Evolutionary conservation across 2,113 vertebrate species (phyloP).

Genomic region (Mustela lutreola): DNA sequence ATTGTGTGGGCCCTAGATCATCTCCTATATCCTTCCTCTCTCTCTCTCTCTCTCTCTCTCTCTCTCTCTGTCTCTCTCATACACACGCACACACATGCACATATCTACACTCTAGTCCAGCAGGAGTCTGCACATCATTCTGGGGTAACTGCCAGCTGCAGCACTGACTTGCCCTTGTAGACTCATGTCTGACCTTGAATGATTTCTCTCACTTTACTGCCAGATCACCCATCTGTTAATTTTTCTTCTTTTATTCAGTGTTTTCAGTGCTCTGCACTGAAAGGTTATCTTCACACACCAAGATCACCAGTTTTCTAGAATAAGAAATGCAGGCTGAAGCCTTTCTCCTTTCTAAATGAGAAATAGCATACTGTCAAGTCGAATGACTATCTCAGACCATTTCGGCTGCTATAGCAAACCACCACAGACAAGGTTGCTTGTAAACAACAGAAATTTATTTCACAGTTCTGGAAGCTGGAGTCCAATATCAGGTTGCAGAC

Average conservation of each 20-base stretch:
- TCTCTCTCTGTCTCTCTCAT: too few relatives aligned
- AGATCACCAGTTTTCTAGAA: neutral
- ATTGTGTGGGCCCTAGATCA: neutral
- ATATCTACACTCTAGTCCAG: neutral
- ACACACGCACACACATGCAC: neutral
- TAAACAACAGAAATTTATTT: neutral
- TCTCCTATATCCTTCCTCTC: neutral
- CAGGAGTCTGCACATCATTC: neutral
- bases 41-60: too few relatives aligned
- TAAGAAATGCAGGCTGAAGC: neutral
- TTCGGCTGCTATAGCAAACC: neutral
- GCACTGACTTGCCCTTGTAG: neutral
- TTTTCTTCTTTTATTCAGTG: neutral
- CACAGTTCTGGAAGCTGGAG: neutral
- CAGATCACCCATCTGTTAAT: neutral
- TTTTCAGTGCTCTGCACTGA: neutral
- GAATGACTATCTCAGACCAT: neutral
- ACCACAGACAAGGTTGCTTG: neutral
- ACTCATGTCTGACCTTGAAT: neutral
- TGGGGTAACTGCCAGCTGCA: too few relatives aligned
- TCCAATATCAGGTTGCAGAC: neutral
- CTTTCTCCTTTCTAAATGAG: neutral
- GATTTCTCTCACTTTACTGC: neutral
- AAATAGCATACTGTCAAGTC: neutral
- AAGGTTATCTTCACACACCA: neutral